A percentile compares a stretch with the other conserved stretches of the same genome.
Conservation (phyloP, 1,140 invertebrate species). For the Lordiphosa clarofinis region DNA sequence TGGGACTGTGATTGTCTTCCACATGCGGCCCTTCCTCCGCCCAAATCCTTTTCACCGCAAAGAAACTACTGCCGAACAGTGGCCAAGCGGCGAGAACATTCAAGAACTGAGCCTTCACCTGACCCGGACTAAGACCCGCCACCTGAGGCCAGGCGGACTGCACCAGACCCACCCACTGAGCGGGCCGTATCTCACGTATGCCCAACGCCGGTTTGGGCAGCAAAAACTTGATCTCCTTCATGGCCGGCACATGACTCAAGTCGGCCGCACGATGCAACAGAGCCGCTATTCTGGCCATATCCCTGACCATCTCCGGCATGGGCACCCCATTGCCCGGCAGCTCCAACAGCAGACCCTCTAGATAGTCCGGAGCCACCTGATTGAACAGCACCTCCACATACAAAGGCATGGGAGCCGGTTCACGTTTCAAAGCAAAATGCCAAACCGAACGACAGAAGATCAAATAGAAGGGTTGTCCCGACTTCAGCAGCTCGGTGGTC, state of each 20-base stretch:
- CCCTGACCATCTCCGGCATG: slow-evolving; percentile 89
- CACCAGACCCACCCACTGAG: slow-evolving; percentile 94
- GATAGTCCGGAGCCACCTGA: slow-evolving; percentile 97
- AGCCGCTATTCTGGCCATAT: slow-evolving; percentile 94
- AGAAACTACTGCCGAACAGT: slow-evolving; percentile 98
- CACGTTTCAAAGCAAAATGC: slow-evolving; percentile 95
- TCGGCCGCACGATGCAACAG: slow-evolving; percentile 94
- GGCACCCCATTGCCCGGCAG: slow-evolving; percentile 88
- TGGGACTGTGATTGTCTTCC: slow-evolving; percentile 81
- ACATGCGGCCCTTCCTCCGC: slow-evolving; percentile 80
- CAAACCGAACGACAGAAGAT: slow-evolving; percentile 99
- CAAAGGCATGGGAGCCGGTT: slow-evolving; percentile 88
- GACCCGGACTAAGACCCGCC: slow-evolving; percentile 79
- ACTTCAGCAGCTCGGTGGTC: slow-evolving; percentile 96
- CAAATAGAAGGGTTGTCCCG: slow-evolving; percentile 95
- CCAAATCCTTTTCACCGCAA: slow-evolving; percentile 92
- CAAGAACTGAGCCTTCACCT: slow-evolving; percentile 81
- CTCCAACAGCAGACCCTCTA: slow-evolving; percentile 95
- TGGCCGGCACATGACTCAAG: slow-evolving; percentile 89
- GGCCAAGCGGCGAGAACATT: slow-evolving; percentile 94
- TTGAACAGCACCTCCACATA: slow-evolving; percentile 98
- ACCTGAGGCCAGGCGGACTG: slow-evolving; percentile 89
- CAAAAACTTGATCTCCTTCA: slow-evolving; percentile 93
- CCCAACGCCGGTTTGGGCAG: slow-evolving; percentile 93
- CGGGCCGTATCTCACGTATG: slow-evolving; percentile 90